Evolutionary conservation across 2,113 vertebrate species (phyloP), one percentile per base, ranked within the genome.

Genomic region (Tyrannus savana): DNA sequence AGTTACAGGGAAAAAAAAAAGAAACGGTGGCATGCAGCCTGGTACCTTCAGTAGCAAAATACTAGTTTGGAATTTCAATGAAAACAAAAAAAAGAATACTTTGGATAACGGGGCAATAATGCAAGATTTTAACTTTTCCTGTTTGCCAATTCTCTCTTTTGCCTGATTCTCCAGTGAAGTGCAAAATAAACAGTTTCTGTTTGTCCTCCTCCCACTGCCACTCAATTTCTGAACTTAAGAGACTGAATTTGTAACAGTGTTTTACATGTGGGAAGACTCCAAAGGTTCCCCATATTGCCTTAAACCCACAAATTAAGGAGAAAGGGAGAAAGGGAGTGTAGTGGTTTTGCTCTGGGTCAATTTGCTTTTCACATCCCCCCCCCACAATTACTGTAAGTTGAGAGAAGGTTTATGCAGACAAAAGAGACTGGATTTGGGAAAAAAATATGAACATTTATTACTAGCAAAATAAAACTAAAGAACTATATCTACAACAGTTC

Each of bases 231-330:
- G 23, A 81, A 77, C 19, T 47, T 35, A 37, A 37, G 0, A 59
- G 21, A 44, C 10, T 42, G 18, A 84, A n/a, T 67, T 67, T 82
- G 14, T 31, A 44, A 11, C 6, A 17, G 22, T 12, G 16, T 77
- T 59, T 72, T 47, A 7, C 42, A 23, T 0, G 3, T 46, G 8
- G 5, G 25, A 75, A 82, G 6, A 33, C 19, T 50, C 17, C 4
- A 69, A 44, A 74, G 5, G 7, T 55, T 81, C 55, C 13, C 67
- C 7, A 58, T 59, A 55, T 7, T 86, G 8, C 35, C 47, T 52
- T 62, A 28, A 78, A 74, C 3, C 4, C 41, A n/a, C 0, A 0
- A 27, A 58, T 71, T 39, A 10, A 37, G 13, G 9, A 60, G 19
- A 64, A 64, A 50, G 35, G 37, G 53, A 37, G 37, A 37, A 37